These are phyloP conservation scores for Parnassius glacialis DNA, from an alignment of 2,888 invertebrate genomes.

Conservation along the genomic window DNA sequence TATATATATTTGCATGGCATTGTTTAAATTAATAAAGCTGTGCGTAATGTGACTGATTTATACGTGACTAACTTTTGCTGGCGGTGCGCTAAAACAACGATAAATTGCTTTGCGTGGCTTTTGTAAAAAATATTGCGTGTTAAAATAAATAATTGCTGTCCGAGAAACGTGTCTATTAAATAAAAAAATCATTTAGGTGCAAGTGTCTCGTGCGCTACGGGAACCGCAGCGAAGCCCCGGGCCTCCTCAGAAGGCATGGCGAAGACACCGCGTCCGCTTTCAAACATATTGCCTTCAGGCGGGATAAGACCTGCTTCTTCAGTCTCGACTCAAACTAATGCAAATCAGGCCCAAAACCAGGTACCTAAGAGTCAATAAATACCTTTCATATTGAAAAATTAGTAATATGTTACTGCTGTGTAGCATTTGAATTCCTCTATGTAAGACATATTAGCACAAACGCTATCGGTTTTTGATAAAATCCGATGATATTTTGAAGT, in stretches of 20 bases:
- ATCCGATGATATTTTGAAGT: too few relatives aligned
- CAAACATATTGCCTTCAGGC: conserved; percentile 83
- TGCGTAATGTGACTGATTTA: too few relatives aligned
- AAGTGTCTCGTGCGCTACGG: conserved; percentile 64
- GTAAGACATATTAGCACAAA: too few relatives aligned
- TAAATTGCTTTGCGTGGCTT: background rate
- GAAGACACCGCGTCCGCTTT: conserved; percentile 71
- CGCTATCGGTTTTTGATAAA: too few relatives aligned
- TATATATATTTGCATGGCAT: too few relatives aligned
- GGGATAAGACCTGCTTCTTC: conserved; percentile 88
- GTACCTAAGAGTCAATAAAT: conserved; percentile 40
- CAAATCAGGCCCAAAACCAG: conserved; percentile 77
- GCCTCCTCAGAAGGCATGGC: conserved; percentile 61
- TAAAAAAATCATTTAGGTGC: conserved; percentile 41
- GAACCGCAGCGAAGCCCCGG: conserved; percentile 60
- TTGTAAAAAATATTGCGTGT: background rate
- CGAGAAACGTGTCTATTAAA: background rate
- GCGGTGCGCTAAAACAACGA: background rate
- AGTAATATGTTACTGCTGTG: too few relatives aligned
- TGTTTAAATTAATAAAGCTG: too few relatives aligned
- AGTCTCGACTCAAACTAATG: conserved; percentile 90
- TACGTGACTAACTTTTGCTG: background rate
- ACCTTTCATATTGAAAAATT: too few relatives aligned
- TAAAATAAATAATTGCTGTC: background rate
- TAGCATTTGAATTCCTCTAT: too few relatives aligned